Evolutionary conservation across 2,797 vertebrate genomes (phyloP).

Genomic region (Vipera latastei): DNA sequence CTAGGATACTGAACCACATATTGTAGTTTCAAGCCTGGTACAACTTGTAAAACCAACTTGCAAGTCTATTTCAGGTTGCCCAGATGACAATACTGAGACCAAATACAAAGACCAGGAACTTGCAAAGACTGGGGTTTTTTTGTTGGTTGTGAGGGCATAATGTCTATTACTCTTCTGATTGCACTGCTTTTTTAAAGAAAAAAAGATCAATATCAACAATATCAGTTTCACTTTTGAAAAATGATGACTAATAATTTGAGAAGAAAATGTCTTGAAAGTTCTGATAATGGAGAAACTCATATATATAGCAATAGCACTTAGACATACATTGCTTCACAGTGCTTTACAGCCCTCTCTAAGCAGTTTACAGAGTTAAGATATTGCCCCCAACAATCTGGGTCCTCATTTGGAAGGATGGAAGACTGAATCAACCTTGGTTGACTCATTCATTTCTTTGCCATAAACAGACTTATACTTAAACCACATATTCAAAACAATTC

Average conservation of each 20-base stretch:
- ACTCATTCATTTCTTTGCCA: not conserved
- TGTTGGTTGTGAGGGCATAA: not conserved
- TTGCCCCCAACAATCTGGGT: not conserved
- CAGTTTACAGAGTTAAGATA: not conserved
- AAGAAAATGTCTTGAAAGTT: not conserved
- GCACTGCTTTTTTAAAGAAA: not conserved
- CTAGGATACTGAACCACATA: not conserved
- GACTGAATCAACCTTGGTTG: not conserved
- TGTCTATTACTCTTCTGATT: not conserved
- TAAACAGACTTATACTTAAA: not conserved
- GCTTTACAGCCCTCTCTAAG: not conserved
- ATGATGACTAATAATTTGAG: not conserved
- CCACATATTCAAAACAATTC: not conserved
- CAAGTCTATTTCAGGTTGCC: constrained; percentile 14
- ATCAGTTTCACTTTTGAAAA: not conserved
- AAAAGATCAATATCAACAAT: not conserved
- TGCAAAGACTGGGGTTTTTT: not conserved
- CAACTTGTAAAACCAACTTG: not conserved
- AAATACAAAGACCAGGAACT: not conserved
- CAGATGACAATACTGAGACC: not conserved
- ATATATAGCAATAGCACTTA: not conserved
- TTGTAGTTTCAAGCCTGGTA: not conserved
- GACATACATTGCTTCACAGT: not conserved
- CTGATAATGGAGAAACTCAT: not conserved
- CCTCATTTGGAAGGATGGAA: not conserved